Evolutionary conservation across 2,888 invertebrate species (phyloP), one percentile per base, ranked within the genome.

Genomic region (Unio pictorum): DNA sequence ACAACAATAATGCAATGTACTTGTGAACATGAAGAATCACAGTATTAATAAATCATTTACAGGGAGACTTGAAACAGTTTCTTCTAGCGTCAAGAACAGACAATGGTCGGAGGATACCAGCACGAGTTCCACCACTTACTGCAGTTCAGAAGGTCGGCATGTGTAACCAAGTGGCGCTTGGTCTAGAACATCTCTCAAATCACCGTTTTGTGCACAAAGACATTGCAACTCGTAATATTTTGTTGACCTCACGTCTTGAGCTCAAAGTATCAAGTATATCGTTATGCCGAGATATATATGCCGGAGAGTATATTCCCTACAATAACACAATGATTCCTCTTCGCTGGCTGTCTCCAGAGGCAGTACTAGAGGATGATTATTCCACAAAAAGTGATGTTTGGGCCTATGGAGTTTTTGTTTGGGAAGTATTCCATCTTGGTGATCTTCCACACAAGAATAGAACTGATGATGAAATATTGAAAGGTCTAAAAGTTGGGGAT

Each of bases 321-420:
- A 80, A 81, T 68, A 81, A 80, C 72, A 79, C 81, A 55, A 77
- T 76, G 55, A 93, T 97, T 63, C 97, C 97, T 0, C 91, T 97
- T 18, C 93, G 98, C 81, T 98, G 98, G 98, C 89, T 97, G 89
- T 95, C 97, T 0, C 88, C 89, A 6, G 98, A 98, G 89, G 96
- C 96, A 1, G 94, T 96, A 1, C 92, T 95, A 79, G 97, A 97
- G 84, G 95, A 95, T 71, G 96, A 97, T 75, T 96, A 94, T 89
- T 96, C 97, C 20, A 95, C 95, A 61, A 97, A 97, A 89, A 96
- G 96, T 84, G 98, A 98, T 90, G 95, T 96, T 0, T 98, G 96
- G 91, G 94, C 97, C 80, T 97, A 94, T 87, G 96, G 95, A 0
- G 95, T 95, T 28, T 93, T 96, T 20, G 92, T 95, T 30, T 97